These are phyloP conservation scores for Diaprepes abbreviatus DNA, from an alignment of 2,888 invertebrate genomes.

Conservation along the genomic window DNA sequence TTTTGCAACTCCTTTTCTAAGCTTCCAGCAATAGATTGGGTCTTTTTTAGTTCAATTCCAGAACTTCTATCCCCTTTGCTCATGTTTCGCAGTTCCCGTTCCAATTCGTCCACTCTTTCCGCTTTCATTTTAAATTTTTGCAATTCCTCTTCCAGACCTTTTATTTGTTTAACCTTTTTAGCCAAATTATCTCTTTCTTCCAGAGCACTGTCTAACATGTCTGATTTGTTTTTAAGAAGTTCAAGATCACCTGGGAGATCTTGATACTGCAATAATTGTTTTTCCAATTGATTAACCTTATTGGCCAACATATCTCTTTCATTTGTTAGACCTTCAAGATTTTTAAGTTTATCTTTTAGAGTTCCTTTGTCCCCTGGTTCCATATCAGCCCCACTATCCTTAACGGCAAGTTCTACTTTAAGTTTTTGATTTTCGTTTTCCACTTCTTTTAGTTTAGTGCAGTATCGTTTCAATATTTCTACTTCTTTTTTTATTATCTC, in stretches of 20 bases:
- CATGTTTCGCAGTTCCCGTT: conserved; percentile 47
- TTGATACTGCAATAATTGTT: conserved; percentile 55
- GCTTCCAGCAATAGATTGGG: conserved; percentile 50
- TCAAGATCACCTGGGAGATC: conserved; percentile 58
- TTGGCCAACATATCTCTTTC: conserved; percentile 58
- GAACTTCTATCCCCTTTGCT: conserved; percentile 51
- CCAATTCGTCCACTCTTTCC: conserved; percentile 53
- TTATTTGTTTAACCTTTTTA: conserved; percentile 54
- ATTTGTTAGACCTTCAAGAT: conserved; percentile 50
- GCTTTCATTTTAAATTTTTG: conserved; percentile 54
- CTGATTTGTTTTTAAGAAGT: conserved; percentile 54
- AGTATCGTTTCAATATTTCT: conserved; percentile 60
- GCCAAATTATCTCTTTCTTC: conserved; percentile 59
- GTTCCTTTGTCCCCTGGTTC: conserved; percentile 24
- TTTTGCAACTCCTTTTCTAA: conserved; percentile 54
- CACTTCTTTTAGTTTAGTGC: conserved; percentile 59
- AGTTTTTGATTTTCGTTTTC: conserved; percentile 61
- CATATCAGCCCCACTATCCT: conserved; percentile 24
- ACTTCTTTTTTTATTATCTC: conserved; percentile 61
- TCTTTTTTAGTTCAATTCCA: conserved; percentile 36
- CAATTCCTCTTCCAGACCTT: conserved; percentile 54
- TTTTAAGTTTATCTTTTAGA: conserved; percentile 45
- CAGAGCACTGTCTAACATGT: conserved; percentile 57
- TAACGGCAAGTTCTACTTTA: conserved; percentile 52
- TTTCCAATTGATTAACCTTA: conserved; percentile 57